These are phyloP conservation scores for Tetramorium parvispinum DNA, from an alignment of 1,140 invertebrate species.

Conservation along the genomic window DNA sequence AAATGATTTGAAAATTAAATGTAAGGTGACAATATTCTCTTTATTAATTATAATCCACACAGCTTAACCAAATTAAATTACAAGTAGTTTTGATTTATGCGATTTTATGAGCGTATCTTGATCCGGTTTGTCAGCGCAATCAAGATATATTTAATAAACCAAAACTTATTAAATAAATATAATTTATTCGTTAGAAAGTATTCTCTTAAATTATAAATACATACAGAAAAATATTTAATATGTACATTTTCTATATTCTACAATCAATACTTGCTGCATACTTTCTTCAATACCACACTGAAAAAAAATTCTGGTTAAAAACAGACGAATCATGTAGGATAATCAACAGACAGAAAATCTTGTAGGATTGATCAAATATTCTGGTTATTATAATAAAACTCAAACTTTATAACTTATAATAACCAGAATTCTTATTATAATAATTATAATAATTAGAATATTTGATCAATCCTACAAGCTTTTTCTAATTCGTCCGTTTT, in stretches of 20 bases:
- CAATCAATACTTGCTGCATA: background rate
- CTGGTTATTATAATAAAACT: no score
- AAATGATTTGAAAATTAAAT: constrained; percentile 4
- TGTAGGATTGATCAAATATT: no score
- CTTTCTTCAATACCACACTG: background rate
- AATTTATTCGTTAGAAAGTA: background rate
- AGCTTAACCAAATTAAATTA: constrained; percentile 13
- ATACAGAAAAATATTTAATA: background rate
- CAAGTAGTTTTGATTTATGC: background rate
- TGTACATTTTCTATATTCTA: background rate
- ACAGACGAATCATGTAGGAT: no score
- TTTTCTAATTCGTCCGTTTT: no score
- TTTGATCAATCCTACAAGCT: no score
- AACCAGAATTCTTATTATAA: no score
- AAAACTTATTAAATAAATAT: background rate
- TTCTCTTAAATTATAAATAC: background rate
- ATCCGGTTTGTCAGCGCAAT: background rate
- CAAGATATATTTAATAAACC: background rate
- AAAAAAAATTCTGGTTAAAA: no score
- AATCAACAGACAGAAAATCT: no score
- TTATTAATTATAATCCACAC: constrained; percentile 7
- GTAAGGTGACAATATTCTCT: background rate
- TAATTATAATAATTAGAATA: no score
- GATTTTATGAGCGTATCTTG: background rate
- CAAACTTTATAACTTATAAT: no score